Conservation (phyloP, 2,113 vertebrate species). For the Nesospiza acunhae region DNA sequence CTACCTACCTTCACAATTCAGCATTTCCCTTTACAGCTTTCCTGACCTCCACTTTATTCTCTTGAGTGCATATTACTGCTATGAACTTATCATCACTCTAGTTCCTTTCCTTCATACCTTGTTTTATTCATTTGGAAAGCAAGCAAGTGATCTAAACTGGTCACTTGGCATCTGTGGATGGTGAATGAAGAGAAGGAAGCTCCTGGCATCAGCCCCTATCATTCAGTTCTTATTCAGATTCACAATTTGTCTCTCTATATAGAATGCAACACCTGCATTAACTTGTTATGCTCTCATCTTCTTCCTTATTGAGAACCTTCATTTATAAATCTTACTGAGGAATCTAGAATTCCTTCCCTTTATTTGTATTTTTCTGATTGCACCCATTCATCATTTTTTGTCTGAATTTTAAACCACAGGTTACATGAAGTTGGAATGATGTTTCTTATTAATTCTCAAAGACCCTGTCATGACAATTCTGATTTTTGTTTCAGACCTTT, state of each 20-base stretch:
- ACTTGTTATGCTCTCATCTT: neutral
- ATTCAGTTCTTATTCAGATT: neutral
- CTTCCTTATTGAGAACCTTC: neutral
- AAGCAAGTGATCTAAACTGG: neutral
- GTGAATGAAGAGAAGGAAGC: neutral
- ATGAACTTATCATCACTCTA: neutral
- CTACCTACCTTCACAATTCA: neutral
- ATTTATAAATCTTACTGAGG: neutral
- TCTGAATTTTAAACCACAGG: neutral
- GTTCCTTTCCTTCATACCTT: neutral
- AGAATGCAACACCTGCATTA: neutral
- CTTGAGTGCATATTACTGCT: neutral
- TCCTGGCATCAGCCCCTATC: neutral
- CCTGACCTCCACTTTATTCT: neutral
- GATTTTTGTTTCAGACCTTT: conserved; percentile 30
- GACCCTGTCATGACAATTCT: neutral
- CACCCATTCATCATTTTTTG: neutral
- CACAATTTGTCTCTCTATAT: neutral
- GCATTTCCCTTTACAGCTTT: neutral
- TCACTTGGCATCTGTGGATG: neutral
- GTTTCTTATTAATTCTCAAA: neutral
- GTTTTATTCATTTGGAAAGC: neutral
- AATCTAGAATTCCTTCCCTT: neutral
- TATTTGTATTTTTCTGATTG: conserved; percentile 17
- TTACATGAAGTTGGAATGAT: neutral